A percentile compares a stretch with the other conserved stretches of the same genome.
Evolutionary conservation across 1,140 invertebrate species (phyloP).

Genomic region (Drosophila varians): DNA sequence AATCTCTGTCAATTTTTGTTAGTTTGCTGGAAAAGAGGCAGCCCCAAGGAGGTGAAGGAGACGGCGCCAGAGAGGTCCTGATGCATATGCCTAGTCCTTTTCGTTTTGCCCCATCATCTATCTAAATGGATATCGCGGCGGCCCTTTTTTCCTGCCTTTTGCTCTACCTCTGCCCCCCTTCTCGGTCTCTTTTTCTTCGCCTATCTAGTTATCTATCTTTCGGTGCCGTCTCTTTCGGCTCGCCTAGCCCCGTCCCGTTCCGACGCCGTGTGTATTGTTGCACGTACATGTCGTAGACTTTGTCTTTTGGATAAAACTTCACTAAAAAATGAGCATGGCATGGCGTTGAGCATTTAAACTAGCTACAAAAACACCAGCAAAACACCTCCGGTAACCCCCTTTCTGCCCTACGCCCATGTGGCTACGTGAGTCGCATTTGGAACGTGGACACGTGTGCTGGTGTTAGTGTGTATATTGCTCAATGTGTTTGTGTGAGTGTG

Average conservation of each 20-base stretch:
- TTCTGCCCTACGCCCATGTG: neutral
- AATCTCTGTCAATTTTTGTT: slow-evolving; percentile 37
- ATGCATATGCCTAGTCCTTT: slow-evolving; percentile 11
- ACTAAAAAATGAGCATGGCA: slow-evolving; percentile 81
- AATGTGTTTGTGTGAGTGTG: slow-evolving; percentile 30
- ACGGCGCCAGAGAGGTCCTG: slow-evolving; percentile 1
- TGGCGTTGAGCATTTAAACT: slow-evolving; percentile 80
- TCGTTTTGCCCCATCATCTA: slow-evolving; percentile 62
- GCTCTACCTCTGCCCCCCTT: neutral
- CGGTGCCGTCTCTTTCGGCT: slow-evolving; percentile 6
- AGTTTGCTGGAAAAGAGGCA: slow-evolving; percentile 1
- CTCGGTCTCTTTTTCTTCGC: neutral
- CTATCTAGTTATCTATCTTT: slow-evolving; percentile 43
- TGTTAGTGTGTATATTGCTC: slow-evolving; percentile 9
- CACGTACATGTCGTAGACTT: slow-evolving; percentile 78
- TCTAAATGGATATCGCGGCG: slow-evolving; percentile 70
- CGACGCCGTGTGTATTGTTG: slow-evolving; percentile 55
- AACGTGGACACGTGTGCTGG: slow-evolving; percentile 58
- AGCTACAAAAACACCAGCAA: slow-evolving; percentile 75
- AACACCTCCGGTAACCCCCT: slow-evolving; percentile 28
- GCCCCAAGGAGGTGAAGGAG: neutral
- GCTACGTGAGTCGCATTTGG: slow-evolving; percentile 48
- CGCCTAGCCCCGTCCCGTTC: slow-evolving; percentile 7
- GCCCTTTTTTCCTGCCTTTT: neutral
- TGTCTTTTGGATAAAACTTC: slow-evolving; percentile 74